A percentile compares a stretch with the other conserved stretches of the same genome.
Conservation (phyloP, 1,140 invertebrate genomes). For the Doryteuthis pealeii region DNA sequence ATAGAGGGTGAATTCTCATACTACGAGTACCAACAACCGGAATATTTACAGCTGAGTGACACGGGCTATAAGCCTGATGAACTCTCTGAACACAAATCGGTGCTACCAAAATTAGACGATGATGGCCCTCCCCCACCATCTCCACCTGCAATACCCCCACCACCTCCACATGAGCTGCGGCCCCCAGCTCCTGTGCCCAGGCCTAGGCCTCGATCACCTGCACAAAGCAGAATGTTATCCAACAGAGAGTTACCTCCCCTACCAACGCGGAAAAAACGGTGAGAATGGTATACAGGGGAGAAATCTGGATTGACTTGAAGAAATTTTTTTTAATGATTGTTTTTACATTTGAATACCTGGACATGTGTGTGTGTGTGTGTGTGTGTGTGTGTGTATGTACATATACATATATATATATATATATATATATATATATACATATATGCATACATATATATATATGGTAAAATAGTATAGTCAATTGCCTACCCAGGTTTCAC, state of each 20-base stretch:
- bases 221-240: neutral
- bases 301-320: too few species aligned
- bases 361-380: too few species aligned
- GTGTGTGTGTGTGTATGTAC: neutral
- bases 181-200: neutral
- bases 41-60: neutral
- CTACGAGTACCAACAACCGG: neutral
- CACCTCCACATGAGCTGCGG: neutral
- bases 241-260: neutral
- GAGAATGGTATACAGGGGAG: too few species aligned
- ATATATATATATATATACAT: conserved; percentile 5
- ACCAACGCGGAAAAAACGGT: neutral
- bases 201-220: neutral
- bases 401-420: neutral
- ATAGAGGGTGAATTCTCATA: neutral
- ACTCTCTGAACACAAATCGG: neutral
- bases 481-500: too few species aligned
- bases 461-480: too few species aligned
- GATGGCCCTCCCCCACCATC: neutral
- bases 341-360: too few species aligned
- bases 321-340: too few species aligned
- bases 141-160: neutral
- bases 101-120: conserved; percentile 4
- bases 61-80: neutral
- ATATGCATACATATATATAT: neutral